Percentiles rank a stretch among this genome's conserved stretches.
phyloP scores from a whole-genome alignment of 1,140 invertebrate species.

The Drosophila grimshawi region DNA sequence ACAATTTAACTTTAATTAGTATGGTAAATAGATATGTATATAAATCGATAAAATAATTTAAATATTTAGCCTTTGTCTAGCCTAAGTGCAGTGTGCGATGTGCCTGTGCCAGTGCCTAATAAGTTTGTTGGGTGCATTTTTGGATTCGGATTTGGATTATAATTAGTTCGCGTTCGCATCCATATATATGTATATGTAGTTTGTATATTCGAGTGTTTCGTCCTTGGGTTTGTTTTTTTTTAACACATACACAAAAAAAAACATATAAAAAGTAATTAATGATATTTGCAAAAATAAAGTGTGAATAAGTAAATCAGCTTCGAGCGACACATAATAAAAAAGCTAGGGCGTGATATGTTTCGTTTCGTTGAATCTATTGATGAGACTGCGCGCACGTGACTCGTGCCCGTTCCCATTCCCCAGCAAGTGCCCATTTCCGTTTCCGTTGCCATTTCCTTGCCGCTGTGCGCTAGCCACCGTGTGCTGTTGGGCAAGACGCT shows the following conservation, averaged over 20 bases:
- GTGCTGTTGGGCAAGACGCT: conserved; percentile 79
- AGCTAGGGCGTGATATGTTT: conserved; percentile 78
- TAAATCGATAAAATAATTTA: conserved; percentile 79
- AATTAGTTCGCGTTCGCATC: conserved; percentile 44
- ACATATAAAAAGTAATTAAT: conserved; percentile 31
- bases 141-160: conserved; percentile 42
- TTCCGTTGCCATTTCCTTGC: conserved; percentile 31
- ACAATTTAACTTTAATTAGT: conserved; percentile 77
- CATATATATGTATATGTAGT: conserved; percentile 20
- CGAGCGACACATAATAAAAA: conserved; percentile 44
- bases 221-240: conserved; percentile 41
- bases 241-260: conserved; percentile 23
- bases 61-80: conserved; percentile 73
- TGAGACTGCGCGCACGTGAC: conserved; percentile 70
- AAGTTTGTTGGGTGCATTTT: conserved; percentile 34
- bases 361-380: conserved; percentile 78
- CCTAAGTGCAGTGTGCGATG: conserved; percentile 65
- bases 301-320: conserved; percentile 28
- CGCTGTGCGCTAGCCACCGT: conserved; percentile 70
- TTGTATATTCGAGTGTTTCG: conserved; percentile 74
- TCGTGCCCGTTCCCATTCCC: conserved; percentile 50
- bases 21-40: conserved; percentile 53
- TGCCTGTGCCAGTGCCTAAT: conserved; percentile 40
- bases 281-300: conserved; percentile 65
- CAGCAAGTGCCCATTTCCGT: neutral